Conservation (phyloP, 2,888 invertebrate species). For the Desoria tigrina region DNA sequence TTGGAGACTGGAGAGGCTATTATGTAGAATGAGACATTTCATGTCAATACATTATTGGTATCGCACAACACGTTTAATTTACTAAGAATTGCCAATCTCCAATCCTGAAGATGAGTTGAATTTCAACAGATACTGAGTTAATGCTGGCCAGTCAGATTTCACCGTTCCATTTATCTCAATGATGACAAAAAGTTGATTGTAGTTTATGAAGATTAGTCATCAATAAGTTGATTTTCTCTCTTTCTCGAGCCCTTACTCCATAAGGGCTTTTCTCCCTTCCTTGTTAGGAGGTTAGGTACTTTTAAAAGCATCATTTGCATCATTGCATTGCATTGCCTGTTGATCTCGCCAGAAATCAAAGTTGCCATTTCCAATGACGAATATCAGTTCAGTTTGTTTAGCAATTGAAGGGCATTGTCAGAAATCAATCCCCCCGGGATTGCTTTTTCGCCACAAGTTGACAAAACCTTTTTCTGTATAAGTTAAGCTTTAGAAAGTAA, state of each 20-base stretch:
- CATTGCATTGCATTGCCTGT: neutral
- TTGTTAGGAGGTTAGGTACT: constrained; percentile 8
- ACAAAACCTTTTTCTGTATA: too few relatives aligned
- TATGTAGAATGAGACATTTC: too few relatives aligned
- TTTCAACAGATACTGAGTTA: too few relatives aligned
- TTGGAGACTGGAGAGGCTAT: neutral
- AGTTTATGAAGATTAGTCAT: neutral
- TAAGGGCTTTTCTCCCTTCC: constrained; percentile 10
- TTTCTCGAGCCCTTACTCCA: constrained; percentile 14
- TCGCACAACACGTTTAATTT: too few relatives aligned
- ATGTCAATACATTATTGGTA: too few relatives aligned
- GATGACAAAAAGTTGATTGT: neutral
- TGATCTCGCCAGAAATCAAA: constrained; percentile 12
- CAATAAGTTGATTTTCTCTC: neutral
- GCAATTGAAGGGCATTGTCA: constrained; percentile 1
- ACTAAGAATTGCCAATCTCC: too few relatives aligned
- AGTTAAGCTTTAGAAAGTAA: too few relatives aligned
- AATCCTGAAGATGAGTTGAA: too few relatives aligned
- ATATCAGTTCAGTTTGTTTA: neutral
- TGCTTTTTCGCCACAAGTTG: neutral
- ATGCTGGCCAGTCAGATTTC: neutral
- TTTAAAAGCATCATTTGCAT: neutral
- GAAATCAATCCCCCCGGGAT: constrained; percentile 15
- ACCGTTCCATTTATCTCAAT: neutral
- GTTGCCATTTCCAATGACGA: constrained; percentile 8